Evolutionary conservation across 1,140 invertebrate species (phyloP).

Genomic region (Thaumetopoea pityocampa): DNA sequence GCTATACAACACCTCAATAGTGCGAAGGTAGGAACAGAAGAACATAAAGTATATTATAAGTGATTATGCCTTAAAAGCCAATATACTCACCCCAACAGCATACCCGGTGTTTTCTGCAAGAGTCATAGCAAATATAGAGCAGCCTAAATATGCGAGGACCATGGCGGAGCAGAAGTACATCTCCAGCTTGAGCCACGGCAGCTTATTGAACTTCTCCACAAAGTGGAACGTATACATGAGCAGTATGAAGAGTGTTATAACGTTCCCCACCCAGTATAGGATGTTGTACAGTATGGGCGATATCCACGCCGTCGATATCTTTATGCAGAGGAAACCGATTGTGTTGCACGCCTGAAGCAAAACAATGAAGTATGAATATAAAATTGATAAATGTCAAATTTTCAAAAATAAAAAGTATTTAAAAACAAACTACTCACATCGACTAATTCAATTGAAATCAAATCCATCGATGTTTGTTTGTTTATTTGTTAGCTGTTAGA

Average conservation of each 20-base stretch:
- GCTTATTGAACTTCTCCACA: constrained; percentile 86
- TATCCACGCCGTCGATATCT: constrained; percentile 79
- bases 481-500: no score
- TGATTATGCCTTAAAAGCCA: no score
- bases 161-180: constrained; percentile 83
- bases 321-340: constrained; percentile 89
- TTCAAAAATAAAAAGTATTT: no score
- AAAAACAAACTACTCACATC: no score
- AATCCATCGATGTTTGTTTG: no score
- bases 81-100: constrained; percentile 55
- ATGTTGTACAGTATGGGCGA: constrained; percentile 81
- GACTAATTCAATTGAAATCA: no score
- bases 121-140: constrained; percentile 56
- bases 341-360: constrained; percentile 83
- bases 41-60: no score
- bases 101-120: constrained; percentile 53
- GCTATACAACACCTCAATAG: no score
- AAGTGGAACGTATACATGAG: constrained; percentile 90
- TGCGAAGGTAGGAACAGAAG: no score
- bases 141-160: constrained; percentile 78
- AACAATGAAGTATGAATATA: not conserved
- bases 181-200: constrained; percentile 92
- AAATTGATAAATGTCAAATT: no score
- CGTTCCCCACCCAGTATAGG: constrained; percentile 88
- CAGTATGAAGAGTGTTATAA: constrained; percentile 86